Evolutionary conservation across 2,113 vertebrate genomes (phyloP).

Genomic region (Trichechus manatus): DNA sequence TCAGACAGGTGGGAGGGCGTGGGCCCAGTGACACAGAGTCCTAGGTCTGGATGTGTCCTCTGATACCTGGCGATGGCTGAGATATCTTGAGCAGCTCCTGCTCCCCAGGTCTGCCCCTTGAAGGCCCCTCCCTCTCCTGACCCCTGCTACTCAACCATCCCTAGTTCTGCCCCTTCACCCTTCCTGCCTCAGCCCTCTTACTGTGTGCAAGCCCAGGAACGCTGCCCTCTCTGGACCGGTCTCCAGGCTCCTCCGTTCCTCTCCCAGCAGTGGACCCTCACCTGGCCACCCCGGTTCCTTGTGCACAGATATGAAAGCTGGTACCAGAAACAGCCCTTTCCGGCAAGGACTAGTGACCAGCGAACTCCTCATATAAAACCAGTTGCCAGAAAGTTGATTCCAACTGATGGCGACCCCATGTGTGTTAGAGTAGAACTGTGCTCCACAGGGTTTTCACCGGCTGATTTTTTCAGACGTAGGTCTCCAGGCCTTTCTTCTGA

Average conservation of each 20-base stretch:
- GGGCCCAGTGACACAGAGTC: neutral
- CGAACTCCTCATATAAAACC: neutral
- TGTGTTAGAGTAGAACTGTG: neutral
- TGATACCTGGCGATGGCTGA: neutral
- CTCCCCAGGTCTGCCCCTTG: neutral
- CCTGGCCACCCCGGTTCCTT: neutral
- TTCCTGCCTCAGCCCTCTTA: neutral
- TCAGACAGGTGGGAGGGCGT: no score
- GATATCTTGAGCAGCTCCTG: neutral
- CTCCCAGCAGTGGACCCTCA: neutral
- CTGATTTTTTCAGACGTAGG: neutral
- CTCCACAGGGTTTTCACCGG: neutral
- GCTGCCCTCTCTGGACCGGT: neutral
- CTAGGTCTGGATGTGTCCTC: neutral
- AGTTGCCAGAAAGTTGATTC: neutral
- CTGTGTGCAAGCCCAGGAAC: neutral
- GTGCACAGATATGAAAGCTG: neutral
- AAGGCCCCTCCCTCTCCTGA: neutral
- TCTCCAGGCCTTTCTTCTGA: neutral
- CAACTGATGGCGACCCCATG: neutral
- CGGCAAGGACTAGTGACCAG: neutral
- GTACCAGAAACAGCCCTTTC: neutral
- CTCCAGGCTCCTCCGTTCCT: neutral
- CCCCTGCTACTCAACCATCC: neutral
- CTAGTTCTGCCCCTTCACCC: accelerated